phyloP scores from a whole-genome alignment of 2,888 invertebrate species.

The Drosophila stalkeri region DNA sequence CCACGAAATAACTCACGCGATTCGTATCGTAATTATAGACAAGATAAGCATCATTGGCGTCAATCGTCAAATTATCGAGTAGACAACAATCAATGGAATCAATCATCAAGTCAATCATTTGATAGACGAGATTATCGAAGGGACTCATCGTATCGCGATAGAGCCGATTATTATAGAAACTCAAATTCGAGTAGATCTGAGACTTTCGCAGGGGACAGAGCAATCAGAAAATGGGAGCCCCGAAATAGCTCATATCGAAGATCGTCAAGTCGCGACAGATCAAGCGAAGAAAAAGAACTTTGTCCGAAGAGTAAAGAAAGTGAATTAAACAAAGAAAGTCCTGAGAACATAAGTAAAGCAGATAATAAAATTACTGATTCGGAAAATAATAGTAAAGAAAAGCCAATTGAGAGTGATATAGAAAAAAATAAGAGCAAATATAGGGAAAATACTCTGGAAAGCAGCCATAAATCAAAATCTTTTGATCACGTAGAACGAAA shows the following conservation, averaged over 20 bases:
- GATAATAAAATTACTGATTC: not conserved
- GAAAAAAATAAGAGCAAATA: not conserved
- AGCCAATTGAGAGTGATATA: not conserved
- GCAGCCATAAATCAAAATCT: not conserved
- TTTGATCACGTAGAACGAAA: not conserved
- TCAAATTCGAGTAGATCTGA: not conserved
- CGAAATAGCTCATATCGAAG: not conserved
- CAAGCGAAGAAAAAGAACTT: not conserved
- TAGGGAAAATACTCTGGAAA: not conserved
- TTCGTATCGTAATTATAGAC: constrained; percentile 4
- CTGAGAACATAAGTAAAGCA: not conserved
- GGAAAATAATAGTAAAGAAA: not conserved
- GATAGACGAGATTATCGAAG: not conserved
- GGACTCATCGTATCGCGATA: constrained; percentile 9
- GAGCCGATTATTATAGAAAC: constrained; percentile 22
- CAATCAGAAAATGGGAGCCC: not conserved
- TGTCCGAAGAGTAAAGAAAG: not conserved
- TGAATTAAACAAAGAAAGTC: not conserved
- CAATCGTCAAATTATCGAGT: not conserved
- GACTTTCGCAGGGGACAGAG: not conserved
- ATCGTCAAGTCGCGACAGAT: not conserved
- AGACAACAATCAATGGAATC: constrained; percentile 14
- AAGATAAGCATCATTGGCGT: constrained; percentile 12
- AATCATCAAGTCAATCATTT: not conserved
- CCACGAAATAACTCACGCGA: constrained; percentile 6